Conservation (phyloP, 2,888 invertebrate species). For the Acanthosoma haemorrhoidale region DNA sequence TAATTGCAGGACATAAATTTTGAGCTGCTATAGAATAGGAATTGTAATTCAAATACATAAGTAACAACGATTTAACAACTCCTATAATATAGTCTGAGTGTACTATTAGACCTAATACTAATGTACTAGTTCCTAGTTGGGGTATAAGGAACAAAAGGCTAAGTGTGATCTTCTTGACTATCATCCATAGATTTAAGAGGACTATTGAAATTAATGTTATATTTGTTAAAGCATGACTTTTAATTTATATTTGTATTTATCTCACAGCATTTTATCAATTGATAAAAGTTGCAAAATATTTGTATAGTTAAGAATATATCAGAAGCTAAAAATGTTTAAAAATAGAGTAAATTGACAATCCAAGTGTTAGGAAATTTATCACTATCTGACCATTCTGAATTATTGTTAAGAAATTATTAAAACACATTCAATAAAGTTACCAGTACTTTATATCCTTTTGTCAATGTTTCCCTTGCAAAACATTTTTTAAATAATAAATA, state of each 20-base stretch:
- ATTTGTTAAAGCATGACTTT: conserved; percentile 2
- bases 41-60: background rate
- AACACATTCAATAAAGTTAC: too few species aligned
- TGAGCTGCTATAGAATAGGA: background rate
- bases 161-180: conserved; percentile 28
- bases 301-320: background rate
- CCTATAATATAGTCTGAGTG: conserved; percentile 21
- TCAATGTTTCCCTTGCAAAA: too few species aligned
- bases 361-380: background rate
- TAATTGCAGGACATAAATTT: background rate
- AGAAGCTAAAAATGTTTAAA: background rate
- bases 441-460: too few species aligned
- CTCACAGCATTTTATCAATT: background rate
- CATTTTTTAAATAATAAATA: too few species aligned
- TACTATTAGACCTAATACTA: conserved; percentile 17
- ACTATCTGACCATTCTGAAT: background rate
- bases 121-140: conserved; percentile 9
- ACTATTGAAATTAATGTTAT: conserved; percentile 4
- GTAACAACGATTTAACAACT: conserved; percentile 21
- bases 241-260: conserved; percentile 10
- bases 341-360: background rate
- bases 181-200: conserved; percentile 24
- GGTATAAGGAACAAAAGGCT: conserved; percentile 12
- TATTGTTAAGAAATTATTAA: too few species aligned
- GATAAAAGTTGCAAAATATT: background rate